These are phyloP conservation scores for Acrossocheilus fasciatus DNA, from an alignment of 2,797 vertebrate species.

Conservation along the genomic window DNA sequence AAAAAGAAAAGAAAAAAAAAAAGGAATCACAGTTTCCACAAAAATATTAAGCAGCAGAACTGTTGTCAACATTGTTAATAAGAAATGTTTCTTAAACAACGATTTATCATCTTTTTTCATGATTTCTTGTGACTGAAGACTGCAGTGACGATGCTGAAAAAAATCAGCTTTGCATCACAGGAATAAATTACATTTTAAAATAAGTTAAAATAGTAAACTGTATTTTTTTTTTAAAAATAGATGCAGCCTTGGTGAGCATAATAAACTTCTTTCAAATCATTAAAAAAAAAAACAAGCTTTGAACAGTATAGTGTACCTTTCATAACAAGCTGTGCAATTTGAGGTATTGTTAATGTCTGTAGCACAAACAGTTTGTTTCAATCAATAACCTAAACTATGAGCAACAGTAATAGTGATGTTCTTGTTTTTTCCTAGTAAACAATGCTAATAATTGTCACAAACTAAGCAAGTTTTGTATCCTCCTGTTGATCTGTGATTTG, in stretches of 20 bases:
- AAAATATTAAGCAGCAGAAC: not conserved
- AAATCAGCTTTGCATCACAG: not conserved
- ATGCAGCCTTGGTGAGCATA: not conserved
- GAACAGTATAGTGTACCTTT: not conserved
- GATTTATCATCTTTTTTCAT: not conserved
- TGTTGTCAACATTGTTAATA: not conserved
- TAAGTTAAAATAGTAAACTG: not conserved
- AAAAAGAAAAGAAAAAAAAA: too few species aligned
- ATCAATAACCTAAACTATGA: not conserved
- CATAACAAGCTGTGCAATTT: constrained; percentile 4
- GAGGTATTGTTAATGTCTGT: constrained; percentile 7
- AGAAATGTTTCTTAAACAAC: not conserved
- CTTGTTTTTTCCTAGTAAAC: not conserved
- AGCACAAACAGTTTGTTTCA: constrained; percentile 26
- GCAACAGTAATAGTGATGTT: not conserved
- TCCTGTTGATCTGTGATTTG: not conserved
- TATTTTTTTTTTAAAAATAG: not conserved
- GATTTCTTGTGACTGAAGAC: not conserved
- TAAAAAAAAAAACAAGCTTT: not conserved
- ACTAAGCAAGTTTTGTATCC: not conserved
- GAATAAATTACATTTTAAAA: not conserved
- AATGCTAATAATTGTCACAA: not conserved
- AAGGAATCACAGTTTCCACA: not conserved
- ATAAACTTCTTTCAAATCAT: not conserved
- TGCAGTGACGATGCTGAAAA: not conserved